phyloP scores from a whole-genome alignment of 2,113 vertebrate genomes.

The Glareola pratincola region DNA sequence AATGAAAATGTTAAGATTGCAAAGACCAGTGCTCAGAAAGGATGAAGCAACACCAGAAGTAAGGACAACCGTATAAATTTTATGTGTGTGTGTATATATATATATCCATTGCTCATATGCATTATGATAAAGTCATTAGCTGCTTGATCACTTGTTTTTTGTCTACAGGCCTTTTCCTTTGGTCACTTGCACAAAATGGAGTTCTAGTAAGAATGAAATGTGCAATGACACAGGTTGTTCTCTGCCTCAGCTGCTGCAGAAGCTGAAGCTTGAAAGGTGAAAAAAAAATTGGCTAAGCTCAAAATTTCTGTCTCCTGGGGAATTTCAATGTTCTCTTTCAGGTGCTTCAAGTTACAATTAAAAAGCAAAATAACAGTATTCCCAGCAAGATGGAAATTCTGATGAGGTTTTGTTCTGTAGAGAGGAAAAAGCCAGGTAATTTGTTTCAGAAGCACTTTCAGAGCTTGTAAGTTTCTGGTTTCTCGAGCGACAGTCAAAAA shows the following conservation, averaged over 20 bases:
- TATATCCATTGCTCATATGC: neutral
- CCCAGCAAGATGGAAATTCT: neutral
- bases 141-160: neutral
- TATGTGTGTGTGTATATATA: neutral
- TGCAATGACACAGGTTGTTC: neutral
- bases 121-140: neutral
- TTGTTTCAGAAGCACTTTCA: neutral
- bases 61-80: neutral
- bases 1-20: neutral
- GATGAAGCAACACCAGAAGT: neutral
- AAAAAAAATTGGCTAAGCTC: neutral
- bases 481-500: rapidly evolving
- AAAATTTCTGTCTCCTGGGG: neutral
- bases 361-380: neutral
- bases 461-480: neutral
- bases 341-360: neutral
- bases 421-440: neutral
- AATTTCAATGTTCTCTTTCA: neutral
- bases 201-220: neutral
- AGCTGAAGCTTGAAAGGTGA: neutral
- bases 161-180: neutral
- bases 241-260: neutral
- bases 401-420: neutral
- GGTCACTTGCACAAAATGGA: neutral
- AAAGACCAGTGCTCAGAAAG: neutral